Base-by-base conservation (phyloP, 1,140 invertebrate genomes). In the Leptopilina clavipes region DNA sequence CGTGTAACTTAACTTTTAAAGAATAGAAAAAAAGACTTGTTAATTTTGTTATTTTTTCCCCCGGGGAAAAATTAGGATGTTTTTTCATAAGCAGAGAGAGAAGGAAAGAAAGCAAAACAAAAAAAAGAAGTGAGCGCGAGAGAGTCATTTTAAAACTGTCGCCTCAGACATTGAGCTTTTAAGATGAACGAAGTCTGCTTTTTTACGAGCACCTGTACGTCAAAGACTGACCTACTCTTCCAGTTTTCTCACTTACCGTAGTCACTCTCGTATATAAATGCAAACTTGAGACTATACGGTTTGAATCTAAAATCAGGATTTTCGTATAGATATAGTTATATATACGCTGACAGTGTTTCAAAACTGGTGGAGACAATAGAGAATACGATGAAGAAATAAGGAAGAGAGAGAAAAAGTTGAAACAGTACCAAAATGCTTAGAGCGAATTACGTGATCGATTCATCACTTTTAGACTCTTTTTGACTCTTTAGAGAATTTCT, bases 401-500 rank as follows among this genome's bases (percentile, higher is more conserved):
- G 25, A 31, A 31, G 25, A 2, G 25, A 31, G 5, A 31, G 1
- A 31, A 31, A 31, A 5, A 31, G 25, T 1, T 2, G 5, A 31
- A 31, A 31, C 1, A 31, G 5, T 2, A 2, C 25, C 1, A 31
- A 31, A 31, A 31, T 31, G 22, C 19, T 31, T 11, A 11, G 31
- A 22, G 54, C 9, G 12, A 75, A 75, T 75, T 56, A 73, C 8
- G 73, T 72, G 79, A 83, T 83, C 80, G 78, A 85, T 83, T 31
- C 72, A 71, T 77, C 72, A 1, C 37, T 31, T n/a, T n/a, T n/a
- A n/a, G n/a, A n/a, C n/a, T n/a, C n/a, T n/a, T n/a, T n/a, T 31
- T 31, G 25, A 31, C 5, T 70, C 71, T 83, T 73, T 81, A 80
- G 79, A 80, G 79, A 82, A 82, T 83, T 82, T 83, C 78, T 59